Base-by-base conservation (phyloP, 2,888 invertebrate genomes). In the Cyaniris semiargus region DNA sequence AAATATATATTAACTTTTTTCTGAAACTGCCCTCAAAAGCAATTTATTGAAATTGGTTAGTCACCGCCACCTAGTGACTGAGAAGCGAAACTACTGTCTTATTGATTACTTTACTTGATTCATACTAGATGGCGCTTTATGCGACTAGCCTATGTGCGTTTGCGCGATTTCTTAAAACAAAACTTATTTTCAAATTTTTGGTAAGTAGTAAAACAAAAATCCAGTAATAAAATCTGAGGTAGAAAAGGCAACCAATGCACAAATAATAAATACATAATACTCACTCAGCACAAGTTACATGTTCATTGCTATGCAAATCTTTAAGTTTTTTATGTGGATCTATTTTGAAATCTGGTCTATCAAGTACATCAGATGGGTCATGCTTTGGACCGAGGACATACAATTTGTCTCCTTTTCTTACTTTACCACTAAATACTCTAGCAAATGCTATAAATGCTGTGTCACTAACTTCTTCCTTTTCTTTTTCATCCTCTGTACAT, bases 321-420 rank as follows among this genome's bases (percentile, higher is more conserved):
- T 95, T 95, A 23, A 96, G 84, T 77, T 95, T 95, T 81, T 94
- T 87, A 81, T 89, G 86, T 71, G 90, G 82, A 84, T 95, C 94
- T 80, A 95, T 83, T 78, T 86, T 82, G 80, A 90, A 92, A 75
- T 93, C 90, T 77, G 87, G 86, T 79, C 87, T 83, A 87, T 86
- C 87, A 83, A 95, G 86, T 77, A 95, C 94, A 80, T 93, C 91
- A 74, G 94, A 94, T 0, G 98, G 98, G 89, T 98, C 96, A 89
- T 99, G 98, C 89, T 98, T 98, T 1, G 98, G 98, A 18, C 97
- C 96, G 34, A 99, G 90, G 23, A 98, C 97, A 89, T 96, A 98
- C 6, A 99, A 90, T 84, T 96, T 95, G 84, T 96, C 96, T 8
- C 98, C 98, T 82, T 94, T 95, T 81, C 88, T 95, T 56, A 99